Percentiles rank a stretch among this genome's conserved stretches.
phyloP scores from a whole-genome alignment of 2,888 invertebrate genomes.

The Dasypolia templi region DNA sequence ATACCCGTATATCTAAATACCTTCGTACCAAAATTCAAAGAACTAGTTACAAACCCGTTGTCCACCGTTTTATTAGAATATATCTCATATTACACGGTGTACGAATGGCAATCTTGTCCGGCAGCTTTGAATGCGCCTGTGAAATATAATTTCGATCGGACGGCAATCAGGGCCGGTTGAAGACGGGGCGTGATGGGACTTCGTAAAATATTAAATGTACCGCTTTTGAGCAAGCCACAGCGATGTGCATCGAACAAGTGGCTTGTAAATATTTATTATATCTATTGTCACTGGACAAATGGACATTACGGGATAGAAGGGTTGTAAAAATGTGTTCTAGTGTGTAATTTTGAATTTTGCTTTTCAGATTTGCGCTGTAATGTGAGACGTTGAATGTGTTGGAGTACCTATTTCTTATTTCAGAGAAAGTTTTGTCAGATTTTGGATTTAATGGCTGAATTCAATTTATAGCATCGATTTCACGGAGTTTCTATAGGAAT shows the following conservation, averaged over 20 bases:
- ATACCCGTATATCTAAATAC: conserved; percentile 2
- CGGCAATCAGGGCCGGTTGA: conserved; percentile 90
- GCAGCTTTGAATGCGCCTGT: conserved; percentile 88
- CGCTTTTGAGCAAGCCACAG: conserved; percentile 70
- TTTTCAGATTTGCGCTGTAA: conserved; percentile 14
- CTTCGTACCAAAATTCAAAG: conserved; percentile 13
- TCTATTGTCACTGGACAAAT: conserved; percentile 65
- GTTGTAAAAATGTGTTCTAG: conserved; percentile 30
- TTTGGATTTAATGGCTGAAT: background rate
- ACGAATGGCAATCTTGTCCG: conserved; percentile 85
- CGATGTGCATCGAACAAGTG: conserved; percentile 72
- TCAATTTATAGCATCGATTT: no score
- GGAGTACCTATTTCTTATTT: background rate
- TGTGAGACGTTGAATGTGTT: background rate
- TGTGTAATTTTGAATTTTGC: conserved; percentile 22
- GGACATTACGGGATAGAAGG: conserved; percentile 21
- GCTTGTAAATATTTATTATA: conserved; percentile 71
- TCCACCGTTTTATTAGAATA: conserved; percentile 57
- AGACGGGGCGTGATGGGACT: conserved; percentile 89
- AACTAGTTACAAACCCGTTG: conserved; percentile 52
- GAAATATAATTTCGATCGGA: conserved; percentile 90
- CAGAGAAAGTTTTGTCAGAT: background rate
- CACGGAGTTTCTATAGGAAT: background rate
- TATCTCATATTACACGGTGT: conserved; percentile 64
- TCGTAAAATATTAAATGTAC: conserved; percentile 86